Evolutionary conservation across 2,797 vertebrate species (phyloP).

Genomic region (Pipistrellus kuhlii): DNA sequence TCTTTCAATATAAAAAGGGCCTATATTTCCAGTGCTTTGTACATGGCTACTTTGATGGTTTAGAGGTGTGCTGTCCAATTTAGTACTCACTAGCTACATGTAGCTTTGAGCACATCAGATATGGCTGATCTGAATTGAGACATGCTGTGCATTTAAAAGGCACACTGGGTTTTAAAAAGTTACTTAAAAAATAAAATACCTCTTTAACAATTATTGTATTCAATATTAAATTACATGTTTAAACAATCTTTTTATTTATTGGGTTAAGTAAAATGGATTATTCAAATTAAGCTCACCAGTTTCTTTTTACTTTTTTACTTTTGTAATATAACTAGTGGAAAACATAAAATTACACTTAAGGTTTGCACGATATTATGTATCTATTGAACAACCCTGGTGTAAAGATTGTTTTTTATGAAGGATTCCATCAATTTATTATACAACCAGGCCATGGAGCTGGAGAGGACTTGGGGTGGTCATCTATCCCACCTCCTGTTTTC

Average conservation of each 20-base stretch:
- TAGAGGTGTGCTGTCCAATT: background rate
- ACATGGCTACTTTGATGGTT: background rate
- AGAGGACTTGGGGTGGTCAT: background rate
- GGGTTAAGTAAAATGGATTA: background rate
- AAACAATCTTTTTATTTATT: conserved; percentile 9
- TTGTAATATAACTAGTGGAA: background rate
- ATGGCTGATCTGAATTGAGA: background rate
- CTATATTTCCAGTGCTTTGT: background rate
- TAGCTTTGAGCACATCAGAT: background rate
- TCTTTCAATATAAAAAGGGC: background rate
- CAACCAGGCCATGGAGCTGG: background rate
- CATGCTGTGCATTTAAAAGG: background rate
- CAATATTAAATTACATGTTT: background rate
- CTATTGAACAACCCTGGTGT: background rate
- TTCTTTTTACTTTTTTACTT: conserved; percentile 29
- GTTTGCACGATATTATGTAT: background rate
- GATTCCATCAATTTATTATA: background rate
- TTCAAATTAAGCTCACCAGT: conserved; percentile 6
- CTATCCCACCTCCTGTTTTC: background rate
- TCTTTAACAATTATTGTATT: background rate
- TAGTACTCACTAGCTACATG: background rate
- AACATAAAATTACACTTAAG: background rate
- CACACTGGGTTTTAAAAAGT: background rate
- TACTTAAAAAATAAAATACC: background rate
- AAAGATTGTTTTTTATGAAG: background rate